Evolutionary conservation across 2,797 vertebrate species (phyloP), one percentile per base, ranked within the genome.

Genomic region (Rhynchonycteris naso): DNA sequence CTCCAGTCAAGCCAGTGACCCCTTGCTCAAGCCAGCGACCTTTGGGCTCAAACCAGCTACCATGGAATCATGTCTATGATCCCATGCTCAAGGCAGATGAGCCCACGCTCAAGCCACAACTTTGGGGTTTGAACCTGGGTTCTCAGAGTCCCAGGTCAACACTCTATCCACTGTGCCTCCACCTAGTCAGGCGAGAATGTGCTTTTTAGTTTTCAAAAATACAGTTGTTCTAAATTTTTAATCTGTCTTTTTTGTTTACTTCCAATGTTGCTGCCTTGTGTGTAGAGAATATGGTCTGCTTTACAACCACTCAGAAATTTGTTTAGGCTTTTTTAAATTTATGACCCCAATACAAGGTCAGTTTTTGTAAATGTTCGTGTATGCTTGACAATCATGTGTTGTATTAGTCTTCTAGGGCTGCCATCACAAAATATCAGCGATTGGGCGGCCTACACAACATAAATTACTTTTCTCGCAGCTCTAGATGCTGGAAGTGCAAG

Each of bases 161-260:
- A 43, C 43, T 43, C 43, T 43, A 43, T 43, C 43, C 43, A 43
- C 43, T 43, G 43, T 43, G 43, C 43, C 8, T 6, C 43, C 43
- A 43, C 8, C 43, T 43, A 7, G 43, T 43, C 43, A 43, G 43
- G 43, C 43, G 43, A 43, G 66, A 33, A 1, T 14, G 7, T 47
- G 68, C 24, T n/a, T 63, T 89, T 66, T 4, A 8, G 8, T 90
- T 88, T 79, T 82, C 69, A 54, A 61, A 79, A 75, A 52, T 54
- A 22, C 16, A 68, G 24, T 2, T 10, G 4, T 47, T 28, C 14
- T n/a, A n/a, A n/a, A n/a, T 47, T 35, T 83, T 68, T 56, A 26
- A 38, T 58, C 56, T 7, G 56, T 72, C 35, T n/a, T 11, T n/a
- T 47, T 30, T 43, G 52, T 14, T 12, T 28, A 21, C 47, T 66